Conservation (phyloP, 2,888 invertebrate species). For the Arrhopalites spinosus region DNA sequence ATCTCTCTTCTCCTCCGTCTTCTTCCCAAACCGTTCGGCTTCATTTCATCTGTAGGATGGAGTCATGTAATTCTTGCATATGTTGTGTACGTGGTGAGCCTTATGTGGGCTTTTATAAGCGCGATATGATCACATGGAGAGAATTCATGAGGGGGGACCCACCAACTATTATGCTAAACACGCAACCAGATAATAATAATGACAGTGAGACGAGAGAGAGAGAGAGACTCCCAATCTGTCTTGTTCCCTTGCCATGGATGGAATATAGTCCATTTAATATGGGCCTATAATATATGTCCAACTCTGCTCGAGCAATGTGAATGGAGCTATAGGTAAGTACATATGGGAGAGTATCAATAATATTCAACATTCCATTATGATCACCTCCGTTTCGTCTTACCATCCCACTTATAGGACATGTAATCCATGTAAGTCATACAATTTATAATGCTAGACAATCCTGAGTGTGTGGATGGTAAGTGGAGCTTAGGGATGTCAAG, state of each 20-base stretch:
- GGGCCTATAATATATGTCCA: too few species aligned
- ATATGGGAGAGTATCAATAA: too few species aligned
- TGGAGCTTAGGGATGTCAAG: constrained; percentile 12
- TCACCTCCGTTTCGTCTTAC: too few species aligned
- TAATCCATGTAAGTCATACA: not conserved
- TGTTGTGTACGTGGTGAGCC: not conserved
- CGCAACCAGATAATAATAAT: constrained; percentile 30
- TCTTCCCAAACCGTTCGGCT: not conserved
- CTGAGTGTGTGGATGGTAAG: not conserved
- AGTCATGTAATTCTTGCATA: not conserved
- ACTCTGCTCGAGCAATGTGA: too few species aligned
- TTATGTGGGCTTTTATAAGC: constrained; percentile 24
- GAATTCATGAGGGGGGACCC: constrained; percentile 9
- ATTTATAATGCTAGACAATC: not conserved
- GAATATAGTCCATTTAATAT: not conserved
- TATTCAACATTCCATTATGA: too few species aligned
- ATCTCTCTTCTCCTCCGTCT: not conserved
- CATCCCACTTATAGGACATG: too few species aligned
- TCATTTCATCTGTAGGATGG: not conserved
- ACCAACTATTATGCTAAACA: constrained; percentile 33
- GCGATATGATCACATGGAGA: constrained; percentile 26
- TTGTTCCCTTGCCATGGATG: not conserved
- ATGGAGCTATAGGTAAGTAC: too few species aligned
- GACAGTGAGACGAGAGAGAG: constrained; percentile 26
- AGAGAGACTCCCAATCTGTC: constrained; percentile 27